Evolutionary conservation across 1,140 invertebrate genomes (phyloP).

Genomic region (Nasonia longicornis): DNA sequence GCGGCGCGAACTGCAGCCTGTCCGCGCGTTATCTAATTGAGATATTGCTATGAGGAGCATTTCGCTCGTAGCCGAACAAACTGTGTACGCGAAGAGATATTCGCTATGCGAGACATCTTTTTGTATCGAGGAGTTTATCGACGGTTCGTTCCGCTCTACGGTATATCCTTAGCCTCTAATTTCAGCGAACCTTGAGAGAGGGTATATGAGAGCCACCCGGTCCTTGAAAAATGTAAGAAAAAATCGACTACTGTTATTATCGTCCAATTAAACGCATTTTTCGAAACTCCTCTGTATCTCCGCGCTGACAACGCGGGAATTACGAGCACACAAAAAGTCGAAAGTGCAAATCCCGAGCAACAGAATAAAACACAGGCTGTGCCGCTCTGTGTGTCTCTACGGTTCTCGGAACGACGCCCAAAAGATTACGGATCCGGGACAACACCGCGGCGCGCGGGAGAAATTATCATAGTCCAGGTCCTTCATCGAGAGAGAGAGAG

Average conservation of each 20-base stretch:
- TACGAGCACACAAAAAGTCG: background rate
- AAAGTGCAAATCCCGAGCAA: background rate
- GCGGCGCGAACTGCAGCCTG: too few species aligned
- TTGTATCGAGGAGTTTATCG: too few species aligned
- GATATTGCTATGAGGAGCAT: background rate
- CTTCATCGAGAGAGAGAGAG: constrained; percentile 6
- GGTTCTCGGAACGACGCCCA: constrained; percentile 15
- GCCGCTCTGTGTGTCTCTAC: background rate
- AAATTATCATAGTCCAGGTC: constrained; percentile 25
- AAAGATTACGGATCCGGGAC: constrained; percentile 23
- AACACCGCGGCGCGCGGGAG: background rate
- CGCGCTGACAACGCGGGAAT: background rate
- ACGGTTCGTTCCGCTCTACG: too few species aligned
- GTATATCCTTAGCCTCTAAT: too few species aligned
- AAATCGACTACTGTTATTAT: background rate
- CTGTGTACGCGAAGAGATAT: too few species aligned
- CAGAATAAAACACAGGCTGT: background rate
- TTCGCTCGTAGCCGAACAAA: background rate
- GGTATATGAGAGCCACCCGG: too few species aligned
- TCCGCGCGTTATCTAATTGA: background rate
- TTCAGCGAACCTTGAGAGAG: too few species aligned
- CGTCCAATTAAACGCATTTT: constrained; percentile 35
- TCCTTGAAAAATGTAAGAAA: too few species aligned
- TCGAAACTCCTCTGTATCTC: background rate
- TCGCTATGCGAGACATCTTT: too few species aligned